Percentiles rank a stretch among this genome's conserved stretches.
phyloP scores from a whole-genome alignment of 2,113 vertebrate genomes.

The Halichoerus grypus region DNA sequence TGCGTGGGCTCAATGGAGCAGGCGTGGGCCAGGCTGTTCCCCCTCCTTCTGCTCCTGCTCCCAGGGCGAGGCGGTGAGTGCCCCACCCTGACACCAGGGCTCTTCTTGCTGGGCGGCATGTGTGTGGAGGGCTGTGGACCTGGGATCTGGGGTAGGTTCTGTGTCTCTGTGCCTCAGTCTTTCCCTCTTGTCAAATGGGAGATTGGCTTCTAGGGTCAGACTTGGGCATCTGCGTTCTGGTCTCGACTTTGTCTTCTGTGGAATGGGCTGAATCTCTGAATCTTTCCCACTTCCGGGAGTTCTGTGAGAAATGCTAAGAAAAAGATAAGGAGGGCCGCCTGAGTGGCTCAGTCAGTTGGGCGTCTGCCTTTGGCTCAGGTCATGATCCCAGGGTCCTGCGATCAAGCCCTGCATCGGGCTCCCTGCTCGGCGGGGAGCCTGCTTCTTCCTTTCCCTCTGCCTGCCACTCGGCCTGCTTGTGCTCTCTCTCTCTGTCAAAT shows the following conservation, averaged over 20 bases:
- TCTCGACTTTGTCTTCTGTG: neutral
- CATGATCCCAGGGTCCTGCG: neutral
- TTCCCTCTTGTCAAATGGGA: neutral
- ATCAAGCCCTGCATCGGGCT: neutral
- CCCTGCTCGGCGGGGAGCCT: neutral
- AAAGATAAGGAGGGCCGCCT: neutral
- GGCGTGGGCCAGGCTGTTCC: neutral
- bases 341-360: neutral
- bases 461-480: neutral
- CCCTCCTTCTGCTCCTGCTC: constrained; percentile 5
- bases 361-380: neutral
- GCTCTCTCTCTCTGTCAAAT: neutral
- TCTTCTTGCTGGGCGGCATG: accelerated
- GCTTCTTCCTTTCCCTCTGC: neutral
- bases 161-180: neutral
- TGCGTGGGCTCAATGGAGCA: neutral
- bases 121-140: neutral
- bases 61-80: constrained; percentile 28
- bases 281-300: neutral
- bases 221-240: neutral
- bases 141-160: neutral
- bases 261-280: neutral
- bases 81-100: accelerated
- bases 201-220: neutral
- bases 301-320: neutral